Base-by-base conservation (phyloP, 1,140 invertebrate species). In the Pseudobourletiella spinata region DNA sequence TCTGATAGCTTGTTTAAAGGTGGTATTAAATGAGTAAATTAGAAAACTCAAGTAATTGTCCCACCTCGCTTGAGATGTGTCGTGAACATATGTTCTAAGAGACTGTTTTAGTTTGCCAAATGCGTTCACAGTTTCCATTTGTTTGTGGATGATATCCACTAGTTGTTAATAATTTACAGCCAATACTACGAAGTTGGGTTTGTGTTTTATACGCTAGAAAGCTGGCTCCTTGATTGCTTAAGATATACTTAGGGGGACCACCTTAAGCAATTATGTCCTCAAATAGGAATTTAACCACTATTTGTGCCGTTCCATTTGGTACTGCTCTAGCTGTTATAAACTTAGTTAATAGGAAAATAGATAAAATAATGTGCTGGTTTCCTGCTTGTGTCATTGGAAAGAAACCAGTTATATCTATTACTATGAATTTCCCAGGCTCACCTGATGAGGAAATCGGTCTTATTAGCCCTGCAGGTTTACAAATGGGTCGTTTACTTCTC, bases 291-390 rank as follows among this genome's bases (percentile, higher is more conserved):
- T 68, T 48, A 11, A 71, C 72, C 15, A 73, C 61, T 2, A 66
- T 73, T 11, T 46, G 32, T 2, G 73, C 71, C 52, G 69, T 65
- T 44, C 70, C 61, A 57, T 75, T 65, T 15, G 63, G 50, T 22
- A 74, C 62, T 1, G 66, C 44, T 51, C 64, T 60, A 42, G 46
- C 64, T 51, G 67, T 46, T 15, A 48, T 43, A 35, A 70, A 76
- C 51, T 75, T 76, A 0, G 72, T n/a, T n/a, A n/a, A n/a, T n/a
- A n/a, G n/a, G n/a, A n/a, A n/a, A n/a, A n/a, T n/a, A n/a, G n/a
- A n/a, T n/a, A n/a, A n/a, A n/a, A n/a, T n/a, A n/a, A n/a, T n/a
- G n/a, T n/a, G n/a, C n/a, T n/a, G n/a, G n/a, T n/a, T n/a, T n/a
- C n/a, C n/a, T n/a, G n/a, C n/a, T n/a, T n/a, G n/a, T n/a, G n/a